Percentiles rank a stretch among this genome's conserved stretches.
phyloP scores from a whole-genome alignment of 2,888 invertebrate genomes.

The Drosophila anceps region DNA sequence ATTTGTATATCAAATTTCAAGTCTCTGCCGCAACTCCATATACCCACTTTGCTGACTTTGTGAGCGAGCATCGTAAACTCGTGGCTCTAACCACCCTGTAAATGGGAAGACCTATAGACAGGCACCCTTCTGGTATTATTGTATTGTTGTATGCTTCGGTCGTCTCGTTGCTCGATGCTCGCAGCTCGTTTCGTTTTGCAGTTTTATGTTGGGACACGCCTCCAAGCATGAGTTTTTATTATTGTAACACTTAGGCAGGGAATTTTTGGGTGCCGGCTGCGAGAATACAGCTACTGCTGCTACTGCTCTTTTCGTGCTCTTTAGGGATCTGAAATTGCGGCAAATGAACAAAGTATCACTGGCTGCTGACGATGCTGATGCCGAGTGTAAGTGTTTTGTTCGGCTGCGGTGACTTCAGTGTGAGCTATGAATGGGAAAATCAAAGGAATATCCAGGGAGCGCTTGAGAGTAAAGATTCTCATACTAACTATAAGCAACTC shows the following conservation, averaged over 20 bases:
- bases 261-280: slow-evolving; percentile 78
- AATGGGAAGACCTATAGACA: slow-evolving; percentile 15
- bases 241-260: slow-evolving; percentile 80
- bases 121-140: slow-evolving; percentile 10
- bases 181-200: slow-evolving; percentile 59
- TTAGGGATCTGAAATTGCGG: slow-evolving; percentile 58
- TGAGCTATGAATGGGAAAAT: slow-evolving; percentile 16
- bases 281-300: slow-evolving; percentile 2
- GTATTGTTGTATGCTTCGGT: slow-evolving; percentile 29
- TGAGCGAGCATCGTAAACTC: slow-evolving; percentile 14
- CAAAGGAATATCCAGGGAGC: neutral
- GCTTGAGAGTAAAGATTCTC: neutral
- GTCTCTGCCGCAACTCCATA: neutral
- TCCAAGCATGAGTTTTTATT: slow-evolving; percentile 81
- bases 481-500: neutral
- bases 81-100: slow-evolving; percentile 47
- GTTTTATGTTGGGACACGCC: slow-evolving; percentile 83
- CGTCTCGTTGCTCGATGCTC: slow-evolving; percentile 4
- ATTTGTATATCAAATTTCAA: neutral
- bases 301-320: slow-evolving; percentile 35
- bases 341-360: slow-evolving; percentile 61
- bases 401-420: slow-evolving; percentile 15
- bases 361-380: slow-evolving; percentile 17
- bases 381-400: neutral
- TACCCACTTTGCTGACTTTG: neutral